Evolutionary conservation across 2,797 vertebrate genomes (phyloP).

Genomic region (Clarias platycephalus): DNA sequence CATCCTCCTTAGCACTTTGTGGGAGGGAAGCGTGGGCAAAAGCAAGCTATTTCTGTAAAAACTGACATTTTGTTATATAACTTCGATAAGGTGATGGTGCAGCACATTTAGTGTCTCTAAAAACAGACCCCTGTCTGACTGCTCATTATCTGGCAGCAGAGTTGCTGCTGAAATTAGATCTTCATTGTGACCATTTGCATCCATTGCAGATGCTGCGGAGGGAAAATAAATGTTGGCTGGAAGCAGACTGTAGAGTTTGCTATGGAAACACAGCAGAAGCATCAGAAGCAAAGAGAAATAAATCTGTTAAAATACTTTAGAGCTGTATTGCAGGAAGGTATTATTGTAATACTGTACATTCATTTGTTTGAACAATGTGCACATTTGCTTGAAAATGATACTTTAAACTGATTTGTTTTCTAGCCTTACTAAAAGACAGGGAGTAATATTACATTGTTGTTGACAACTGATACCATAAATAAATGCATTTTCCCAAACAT

Average conservation of each 20-base stretch:
- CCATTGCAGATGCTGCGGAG: constrained; percentile 6
- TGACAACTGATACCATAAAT: constrained; percentile 28
- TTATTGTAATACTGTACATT: neutral
- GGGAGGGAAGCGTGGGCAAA: constrained; percentile 54
- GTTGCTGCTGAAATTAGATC: constrained; percentile 40
- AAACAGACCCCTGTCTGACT: constrained; percentile 35
- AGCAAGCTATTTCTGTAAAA: constrained; percentile 50
- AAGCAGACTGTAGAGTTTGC: constrained; percentile 23
- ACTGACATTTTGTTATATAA: constrained; percentile 54
- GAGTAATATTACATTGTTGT: neutral
- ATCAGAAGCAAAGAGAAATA: neutral
- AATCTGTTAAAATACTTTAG: neutral
- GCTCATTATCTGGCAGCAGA: constrained; percentile 42
- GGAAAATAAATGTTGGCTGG: neutral
- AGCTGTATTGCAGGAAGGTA: constrained; percentile 4
- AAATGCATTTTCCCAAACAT: constrained; percentile 30
- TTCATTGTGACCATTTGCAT: constrained; percentile 29
- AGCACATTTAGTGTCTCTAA: constrained; percentile 35
- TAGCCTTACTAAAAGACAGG: neutral
- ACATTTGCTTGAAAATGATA: neutral
- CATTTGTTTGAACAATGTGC: neutral
- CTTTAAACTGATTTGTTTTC: neutral
- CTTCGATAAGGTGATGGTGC: constrained; percentile 45
- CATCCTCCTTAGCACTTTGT: constrained; percentile 49
- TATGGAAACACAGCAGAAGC: constrained; percentile 14